These are phyloP conservation scores for Microtus oregoni DNA, from an alignment of 2,113 vertebrate species.

Conservation along the genomic window DNA sequence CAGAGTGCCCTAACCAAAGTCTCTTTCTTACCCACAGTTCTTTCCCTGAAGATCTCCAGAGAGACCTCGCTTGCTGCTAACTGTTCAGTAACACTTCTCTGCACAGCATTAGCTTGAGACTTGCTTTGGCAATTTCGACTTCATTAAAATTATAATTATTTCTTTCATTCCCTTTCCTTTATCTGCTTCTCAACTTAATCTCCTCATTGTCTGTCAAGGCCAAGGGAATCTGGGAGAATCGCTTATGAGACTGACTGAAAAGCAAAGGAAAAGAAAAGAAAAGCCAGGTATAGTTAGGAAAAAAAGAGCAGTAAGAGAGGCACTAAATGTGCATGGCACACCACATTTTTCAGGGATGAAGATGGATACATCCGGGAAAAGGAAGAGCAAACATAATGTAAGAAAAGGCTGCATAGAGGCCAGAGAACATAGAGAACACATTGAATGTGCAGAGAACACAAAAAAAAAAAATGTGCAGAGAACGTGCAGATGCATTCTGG, in stretches of 20 bases:
- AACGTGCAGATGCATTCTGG: fast-evolving
- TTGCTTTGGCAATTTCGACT: constrained; percentile 58
- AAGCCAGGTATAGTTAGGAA: not conserved
- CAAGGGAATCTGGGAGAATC: not conserved
- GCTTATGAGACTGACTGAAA: not conserved
- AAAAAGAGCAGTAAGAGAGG: not conserved
- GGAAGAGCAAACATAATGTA: fast-evolving
- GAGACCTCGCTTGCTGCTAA: not conserved
- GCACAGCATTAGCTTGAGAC: constrained; percentile 29
- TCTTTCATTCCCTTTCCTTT: constrained; percentile 57
- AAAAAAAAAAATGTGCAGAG: too few species aligned
- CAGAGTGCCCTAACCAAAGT: not conserved
- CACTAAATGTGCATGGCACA: fast-evolving
- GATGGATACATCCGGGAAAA: too few species aligned
- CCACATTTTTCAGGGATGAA: not conserved
- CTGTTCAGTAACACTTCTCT: not conserved
- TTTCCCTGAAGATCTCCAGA: not conserved
- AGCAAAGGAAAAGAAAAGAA: not conserved
- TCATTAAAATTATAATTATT: constrained; percentile 70
- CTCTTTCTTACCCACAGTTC: not conserved
- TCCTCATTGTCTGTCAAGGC: not conserved
- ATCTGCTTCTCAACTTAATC: constrained; percentile 51
- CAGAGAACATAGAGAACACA: too few species aligned
- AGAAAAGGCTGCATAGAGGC: too few species aligned
- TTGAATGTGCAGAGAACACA: too few species aligned